These are phyloP conservation scores for Drosophila jambulina DNA, from an alignment of 1,140 invertebrate species.

Conservation along the genomic window DNA sequence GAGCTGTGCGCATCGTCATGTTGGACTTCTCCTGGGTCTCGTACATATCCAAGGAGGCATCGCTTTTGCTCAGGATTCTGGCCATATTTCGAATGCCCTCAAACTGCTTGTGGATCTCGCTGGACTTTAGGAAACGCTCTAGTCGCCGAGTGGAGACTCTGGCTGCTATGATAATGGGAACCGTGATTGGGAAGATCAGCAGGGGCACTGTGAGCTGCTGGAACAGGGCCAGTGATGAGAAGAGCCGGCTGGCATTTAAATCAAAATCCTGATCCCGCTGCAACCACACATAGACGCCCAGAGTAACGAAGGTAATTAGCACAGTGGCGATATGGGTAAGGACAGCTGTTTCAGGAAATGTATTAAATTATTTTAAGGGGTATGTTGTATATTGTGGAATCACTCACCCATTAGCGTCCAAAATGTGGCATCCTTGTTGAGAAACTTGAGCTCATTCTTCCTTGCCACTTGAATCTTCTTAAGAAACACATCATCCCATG, in stretches of 20 bases:
- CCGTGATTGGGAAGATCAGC: constrained; percentile 91
- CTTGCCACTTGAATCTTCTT: constrained; percentile 88
- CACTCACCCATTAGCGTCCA: constrained; percentile 90
- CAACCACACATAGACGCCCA: constrained; percentile 87
- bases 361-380: too few relatives aligned
- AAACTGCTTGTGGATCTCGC: constrained; percentile 88
- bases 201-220: constrained; percentile 92
- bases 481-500: constrained; percentile 92
- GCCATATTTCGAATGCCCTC: constrained; percentile 85
- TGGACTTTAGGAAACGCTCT: constrained; percentile 88
- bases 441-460: constrained; percentile 89
- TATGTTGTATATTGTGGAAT: too few relatives aligned
- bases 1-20: constrained; percentile 61
- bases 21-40: constrained; percentile 76
- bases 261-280: constrained; percentile 61
- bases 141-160: constrained; percentile 90
- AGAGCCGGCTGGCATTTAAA: constrained; percentile 90
- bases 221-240: constrained; percentile 91
- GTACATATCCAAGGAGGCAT: constrained; percentile 83
- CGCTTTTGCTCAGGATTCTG: constrained; percentile 82
- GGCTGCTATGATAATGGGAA: constrained; percentile 91
- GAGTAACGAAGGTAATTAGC: constrained; percentile 90
- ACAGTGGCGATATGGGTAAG: constrained; percentile 91
- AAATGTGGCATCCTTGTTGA: constrained; percentile 91
- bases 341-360: constrained; percentile 46